These are phyloP conservation scores for Drosophila atroscutellata DNA, from an alignment of 2,888 invertebrate genomes.

Conservation along the genomic window DNA sequence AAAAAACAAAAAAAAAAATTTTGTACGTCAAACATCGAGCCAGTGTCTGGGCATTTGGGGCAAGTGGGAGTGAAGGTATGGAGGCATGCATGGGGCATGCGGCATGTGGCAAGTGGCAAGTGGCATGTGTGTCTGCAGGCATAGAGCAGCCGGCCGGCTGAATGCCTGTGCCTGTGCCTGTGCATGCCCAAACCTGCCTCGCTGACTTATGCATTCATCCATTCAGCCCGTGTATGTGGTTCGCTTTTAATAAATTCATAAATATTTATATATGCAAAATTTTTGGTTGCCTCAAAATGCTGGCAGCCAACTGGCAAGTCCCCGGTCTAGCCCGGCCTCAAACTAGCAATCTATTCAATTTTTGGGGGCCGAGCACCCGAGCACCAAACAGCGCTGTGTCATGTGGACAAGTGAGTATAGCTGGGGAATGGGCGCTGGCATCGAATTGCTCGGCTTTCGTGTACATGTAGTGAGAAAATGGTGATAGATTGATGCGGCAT, in stretches of 20 bases:
- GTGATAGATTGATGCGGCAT: constrained; percentile 80
- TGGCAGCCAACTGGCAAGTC: constrained; percentile 57
- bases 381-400: constrained; percentile 18
- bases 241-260: constrained; percentile 86
- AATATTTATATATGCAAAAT: constrained; percentile 85
- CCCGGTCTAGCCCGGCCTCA: constrained; percentile 22
- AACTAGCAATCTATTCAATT: constrained; percentile 74
- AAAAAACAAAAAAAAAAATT: constrained; percentile 47
- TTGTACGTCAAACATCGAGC: constrained; percentile 66
- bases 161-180: constrained; percentile 8
- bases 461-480: constrained; percentile 57
- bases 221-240: constrained; percentile 63
- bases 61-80: constrained; percentile 26
- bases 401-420: constrained; percentile 6
- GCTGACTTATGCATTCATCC: constrained; percentile 80
- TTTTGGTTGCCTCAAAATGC: constrained; percentile 56
- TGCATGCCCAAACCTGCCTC: constrained; percentile 40
- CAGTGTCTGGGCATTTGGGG: constrained; percentile 25
- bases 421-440: constrained; percentile 22
- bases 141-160: constrained; percentile 2
- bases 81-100: constrained; percentile 24
- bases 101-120: constrained; percentile 35
- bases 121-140: constrained; percentile 29
- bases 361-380: constrained; percentile 30
- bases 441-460: constrained; percentile 20